phyloP scores from a whole-genome alignment of 2,113 vertebrate species.

The Butastur rufipennis region DNA sequence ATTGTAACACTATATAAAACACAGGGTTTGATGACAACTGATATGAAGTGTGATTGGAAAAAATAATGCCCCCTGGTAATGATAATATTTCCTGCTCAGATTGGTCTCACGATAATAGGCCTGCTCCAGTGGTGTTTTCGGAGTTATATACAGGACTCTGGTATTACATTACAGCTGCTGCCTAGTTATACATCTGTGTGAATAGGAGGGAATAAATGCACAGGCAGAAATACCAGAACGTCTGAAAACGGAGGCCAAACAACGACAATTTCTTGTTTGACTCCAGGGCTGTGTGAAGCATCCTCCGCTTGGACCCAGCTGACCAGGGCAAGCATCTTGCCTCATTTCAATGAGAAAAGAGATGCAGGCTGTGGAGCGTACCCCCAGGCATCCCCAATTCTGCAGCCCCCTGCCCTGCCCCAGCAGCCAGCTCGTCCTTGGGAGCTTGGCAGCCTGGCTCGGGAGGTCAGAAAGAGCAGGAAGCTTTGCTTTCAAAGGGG shows the following conservation, averaged over 20 bases:
- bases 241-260: not conserved
- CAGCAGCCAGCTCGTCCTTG: not conserved
- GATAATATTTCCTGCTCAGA: conserved; percentile 67
- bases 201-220: conserved; percentile 20
- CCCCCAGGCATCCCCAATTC: accelerated
- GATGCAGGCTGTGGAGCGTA: not conserved
- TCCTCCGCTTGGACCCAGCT: accelerated
- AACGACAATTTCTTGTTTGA: not conserved
- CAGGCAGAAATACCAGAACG: not conserved
- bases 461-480: conserved; percentile 32
- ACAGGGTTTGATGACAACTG: conserved; percentile 64
- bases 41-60: conserved; percentile 68
- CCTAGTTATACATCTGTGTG: conserved; percentile 43
- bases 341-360: not conserved
- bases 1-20: conserved; percentile 71
- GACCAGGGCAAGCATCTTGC: not conserved
- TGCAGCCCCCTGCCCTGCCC: not conserved
- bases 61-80: conserved; percentile 68
- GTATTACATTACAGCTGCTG: conserved; percentile 66
- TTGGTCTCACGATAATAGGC: conserved; percentile 65
- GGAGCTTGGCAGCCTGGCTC: not conserved
- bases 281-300: not conserved
- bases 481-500: conserved; percentile 8
- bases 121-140: conserved; percentile 49
- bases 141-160: conserved; percentile 48